Evolutionary conservation across 1,140 invertebrate species (phyloP), one percentile per base, ranked within the genome.

Genomic region (Eciton burchellii): DNA sequence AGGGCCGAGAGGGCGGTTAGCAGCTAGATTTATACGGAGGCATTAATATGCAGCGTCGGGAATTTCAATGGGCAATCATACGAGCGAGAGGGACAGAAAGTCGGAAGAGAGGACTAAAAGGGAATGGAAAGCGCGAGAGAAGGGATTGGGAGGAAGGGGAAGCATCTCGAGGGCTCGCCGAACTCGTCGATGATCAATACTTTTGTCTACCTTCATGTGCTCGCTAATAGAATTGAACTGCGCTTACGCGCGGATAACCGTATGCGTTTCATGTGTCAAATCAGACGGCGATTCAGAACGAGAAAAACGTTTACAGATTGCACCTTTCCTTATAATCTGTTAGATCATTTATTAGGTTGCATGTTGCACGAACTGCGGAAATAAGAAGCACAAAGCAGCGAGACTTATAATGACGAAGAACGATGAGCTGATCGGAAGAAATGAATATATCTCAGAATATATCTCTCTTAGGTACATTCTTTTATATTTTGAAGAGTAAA

Each of bases 161-260:
- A 54, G 59, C 54, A 81, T 84, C 66, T 71, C 57, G 45, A 71
- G 26, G 63, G 77, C 83, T 52, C 72, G 65, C 76, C 65, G 60
- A 87, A 83, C 87, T 85, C 79, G 87, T 89, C 87, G 73, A 73
- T 90, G 89, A 91, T 91, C 90, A 90, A 91, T 91, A 91, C 88
- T 90, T 91, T 90, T 90, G 88, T 88, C 83, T 86, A 86, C 85
- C 41, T 62, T 57, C 56, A 41, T 59, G 57, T 72, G 56, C 65
- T 81, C 62, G 79, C 83, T 90, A 91, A 90, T 90, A 84, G 88
- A 84, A 91, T 90, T 88, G 87, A 79, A 86, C 85, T 77, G 83
- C 84, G 57, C 35, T 71, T 56, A 60, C 62, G 29, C 54, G 49
- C 57, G 21, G 24, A 43, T 65, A 60, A 57, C 54, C 49, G 41